Evolutionary conservation across 1,140 invertebrate genomes (phyloP).

Genomic region (Drosophila lacertosa): DNA sequence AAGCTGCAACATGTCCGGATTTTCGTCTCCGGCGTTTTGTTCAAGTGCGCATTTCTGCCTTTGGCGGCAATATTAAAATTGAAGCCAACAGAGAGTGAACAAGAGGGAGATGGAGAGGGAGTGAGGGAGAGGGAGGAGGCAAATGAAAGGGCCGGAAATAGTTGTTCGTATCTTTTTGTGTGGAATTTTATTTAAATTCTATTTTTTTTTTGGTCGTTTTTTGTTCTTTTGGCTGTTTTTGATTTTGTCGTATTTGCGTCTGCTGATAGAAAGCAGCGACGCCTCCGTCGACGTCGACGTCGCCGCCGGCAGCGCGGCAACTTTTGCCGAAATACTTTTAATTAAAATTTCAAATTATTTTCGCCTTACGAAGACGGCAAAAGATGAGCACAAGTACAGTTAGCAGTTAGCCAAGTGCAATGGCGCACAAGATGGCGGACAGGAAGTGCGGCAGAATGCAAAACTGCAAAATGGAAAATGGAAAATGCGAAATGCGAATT

Average conservation of each 20-base stretch:
- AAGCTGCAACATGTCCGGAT: slow-evolving; percentile 42
- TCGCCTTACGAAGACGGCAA: slow-evolving; percentile 53
- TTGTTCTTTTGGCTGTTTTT: slow-evolving; percentile 62
- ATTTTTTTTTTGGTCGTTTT: slow-evolving; percentile 27
- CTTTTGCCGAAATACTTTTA: slow-evolving; percentile 77
- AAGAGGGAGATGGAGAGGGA: too few relatives aligned
- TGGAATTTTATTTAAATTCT: slow-evolving; percentile 34
- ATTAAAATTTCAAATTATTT: slow-evolving; percentile 83
- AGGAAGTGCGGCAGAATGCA: slow-evolving; percentile 56
- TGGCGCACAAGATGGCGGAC: slow-evolving; percentile 76
- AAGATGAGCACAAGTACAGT: slow-evolving; percentile 80
- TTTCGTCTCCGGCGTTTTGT: slow-evolving; percentile 5
- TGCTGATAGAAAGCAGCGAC: slow-evolving; percentile 67
- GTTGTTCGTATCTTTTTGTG: slow-evolving; percentile 40
- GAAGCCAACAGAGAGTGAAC: slow-evolving; percentile 46
- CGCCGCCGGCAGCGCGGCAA: slow-evolving; percentile 56
- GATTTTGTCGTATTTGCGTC: slow-evolving; percentile 79
- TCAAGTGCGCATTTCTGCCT: slow-evolving; percentile 47
- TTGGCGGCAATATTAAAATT: slow-evolving; percentile 76
- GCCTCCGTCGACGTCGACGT: slow-evolving; percentile 45
- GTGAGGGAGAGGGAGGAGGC: slow-evolving; percentile 36
- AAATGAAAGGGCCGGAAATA: slow-evolving; percentile 67
- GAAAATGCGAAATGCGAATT: slow-evolving; percentile 51
- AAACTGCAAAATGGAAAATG: slow-evolving; percentile 55
- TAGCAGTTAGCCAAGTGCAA: slow-evolving; percentile 66